Evolutionary conservation across 2,113 vertebrate genomes (phyloP), one percentile per base, ranked within the genome.

Genomic region (Bubalus kerabau): DNA sequence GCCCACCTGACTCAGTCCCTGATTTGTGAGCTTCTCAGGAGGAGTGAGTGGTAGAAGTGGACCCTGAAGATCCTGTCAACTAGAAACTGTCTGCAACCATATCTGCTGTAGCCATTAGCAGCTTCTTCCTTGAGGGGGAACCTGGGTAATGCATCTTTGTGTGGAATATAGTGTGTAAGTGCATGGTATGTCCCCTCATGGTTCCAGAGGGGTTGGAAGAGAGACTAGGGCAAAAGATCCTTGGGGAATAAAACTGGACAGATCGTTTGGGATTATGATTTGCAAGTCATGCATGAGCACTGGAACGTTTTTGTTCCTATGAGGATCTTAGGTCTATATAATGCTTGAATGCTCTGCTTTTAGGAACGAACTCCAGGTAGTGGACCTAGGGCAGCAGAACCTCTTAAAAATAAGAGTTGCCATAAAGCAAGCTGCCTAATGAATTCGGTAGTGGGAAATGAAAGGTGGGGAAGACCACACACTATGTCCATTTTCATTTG

Each of bases 111-210:
- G 6, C 12, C 13, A 50, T 71, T 3, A 48, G 21, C 30, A n/a
- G 48, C 19, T 80, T 30, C 30, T 74, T 92, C 54, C 10, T 54
- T 46, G 14, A 56, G 62, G 32, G 13, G 17, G 23, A 52, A 2
- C 6, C 32, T 8, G 23, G 17, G 12, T 67, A n/a, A 16, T 2
- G 7, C 28, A 32, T 64, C 56, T 91, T 24, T 9, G 0, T 28
- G 59, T 52, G 54, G 46, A 52, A 32, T 46, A 40, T 12, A 71
- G n/a, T 8, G 12, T 46, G 14, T 43, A 23, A 62, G 52, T 32
- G 60, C 12, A 15, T 26, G 36, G 14, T 0, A 0, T 46, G 3
- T n/a, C 23, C 36, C n/a, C 30, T 16, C 1, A 2, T 23, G 15
- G 36, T 9, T 95, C 32, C 50, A 80, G 43, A 78, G 21, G 48